These are phyloP conservation scores for Coreoperca whiteheadi DNA, from an alignment of 2,113 vertebrate genomes.

Conservation along the genomic window DNA sequence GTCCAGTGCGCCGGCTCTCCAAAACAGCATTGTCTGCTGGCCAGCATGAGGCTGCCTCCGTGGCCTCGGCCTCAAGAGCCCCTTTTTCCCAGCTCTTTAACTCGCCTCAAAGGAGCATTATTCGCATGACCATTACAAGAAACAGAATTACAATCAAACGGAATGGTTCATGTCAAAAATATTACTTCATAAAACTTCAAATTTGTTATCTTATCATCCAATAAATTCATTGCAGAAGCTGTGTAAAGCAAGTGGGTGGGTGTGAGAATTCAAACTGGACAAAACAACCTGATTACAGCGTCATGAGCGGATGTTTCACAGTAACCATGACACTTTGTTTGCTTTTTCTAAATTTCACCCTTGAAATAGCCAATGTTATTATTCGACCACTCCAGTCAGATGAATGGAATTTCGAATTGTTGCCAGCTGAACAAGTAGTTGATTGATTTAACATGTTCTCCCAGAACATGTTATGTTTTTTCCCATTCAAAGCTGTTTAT, in stretches of 20 bases:
- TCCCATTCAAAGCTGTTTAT: neutral
- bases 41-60: slow-evolving; percentile 84
- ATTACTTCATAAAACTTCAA: slow-evolving; percentile 62
- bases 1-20: slow-evolving; percentile 72
- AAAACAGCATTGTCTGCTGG: slow-evolving; percentile 83
- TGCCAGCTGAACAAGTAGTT: slow-evolving; percentile 22
- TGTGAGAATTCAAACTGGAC: slow-evolving; percentile 46
- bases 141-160: slow-evolving; percentile 70
- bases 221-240: slow-evolving; percentile 11
- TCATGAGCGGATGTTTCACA: slow-evolving; percentile 44
- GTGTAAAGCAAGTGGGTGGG: slow-evolving; percentile 28
- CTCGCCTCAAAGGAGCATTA: slow-evolving; percentile 76
- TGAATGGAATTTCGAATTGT: slow-evolving; percentile 14
- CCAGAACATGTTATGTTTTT: slow-evolving; percentile 21
- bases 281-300: slow-evolving; percentile 26
- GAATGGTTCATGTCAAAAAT: slow-evolving; percentile 74
- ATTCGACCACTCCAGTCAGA: neutral
- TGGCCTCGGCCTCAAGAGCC: slow-evolving; percentile 64
- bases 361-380: slow-evolving; percentile 34
- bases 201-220: slow-evolving; percentile 6
- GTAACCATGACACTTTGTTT: slow-evolving; percentile 42
- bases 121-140: slow-evolving; percentile 79
- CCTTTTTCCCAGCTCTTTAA: slow-evolving; percentile 71
- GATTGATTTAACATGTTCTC: slow-evolving; percentile 15
- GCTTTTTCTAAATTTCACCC: slow-evolving; percentile 43